These are phyloP conservation scores for Rhinolophus ferrumequinum DNA, from an alignment of 2,113 vertebrate species.

Conservation along the genomic window DNA sequence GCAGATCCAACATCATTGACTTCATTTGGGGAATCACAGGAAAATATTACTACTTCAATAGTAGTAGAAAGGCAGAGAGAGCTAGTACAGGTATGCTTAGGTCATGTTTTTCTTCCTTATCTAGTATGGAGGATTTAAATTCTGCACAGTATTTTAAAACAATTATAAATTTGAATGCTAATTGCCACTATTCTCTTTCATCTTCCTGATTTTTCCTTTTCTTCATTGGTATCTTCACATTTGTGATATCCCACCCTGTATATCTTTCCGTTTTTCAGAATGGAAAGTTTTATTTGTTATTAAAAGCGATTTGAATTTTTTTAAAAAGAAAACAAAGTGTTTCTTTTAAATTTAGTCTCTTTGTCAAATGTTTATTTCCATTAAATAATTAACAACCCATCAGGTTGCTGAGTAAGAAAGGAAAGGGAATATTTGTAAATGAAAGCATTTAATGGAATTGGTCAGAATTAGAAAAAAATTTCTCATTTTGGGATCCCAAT, in stretches of 20 bases:
- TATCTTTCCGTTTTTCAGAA: neutral
- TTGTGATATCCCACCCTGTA: neutral
- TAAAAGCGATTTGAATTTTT: neutral
- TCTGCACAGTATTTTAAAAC: neutral
- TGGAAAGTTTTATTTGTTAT: constrained; percentile 10
- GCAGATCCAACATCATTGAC: too few relatives aligned
- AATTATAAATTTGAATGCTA: neutral
- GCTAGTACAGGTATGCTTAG: neutral
- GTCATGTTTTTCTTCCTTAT: neutral
- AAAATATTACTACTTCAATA: too few relatives aligned
- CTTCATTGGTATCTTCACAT: neutral
- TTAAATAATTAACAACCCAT: neutral
- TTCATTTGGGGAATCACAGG: too few relatives aligned
- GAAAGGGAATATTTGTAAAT: neutral
- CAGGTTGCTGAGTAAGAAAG: neutral
- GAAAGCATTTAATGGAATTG: neutral
- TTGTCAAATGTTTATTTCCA: neutral
- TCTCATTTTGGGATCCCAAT: neutral
- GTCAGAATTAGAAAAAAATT: neutral
- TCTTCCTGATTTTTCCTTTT: neutral
- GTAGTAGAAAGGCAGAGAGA: neutral
- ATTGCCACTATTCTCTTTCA: neutral
- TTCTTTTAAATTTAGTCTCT: neutral
- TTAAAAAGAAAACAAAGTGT: neutral
- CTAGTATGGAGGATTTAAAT: neutral